A percentile compares a stretch with the other conserved stretches of the same genome.
phyloP scores from a whole-genome alignment of 2,888 invertebrate genomes.

The Empis stercorea region DNA sequence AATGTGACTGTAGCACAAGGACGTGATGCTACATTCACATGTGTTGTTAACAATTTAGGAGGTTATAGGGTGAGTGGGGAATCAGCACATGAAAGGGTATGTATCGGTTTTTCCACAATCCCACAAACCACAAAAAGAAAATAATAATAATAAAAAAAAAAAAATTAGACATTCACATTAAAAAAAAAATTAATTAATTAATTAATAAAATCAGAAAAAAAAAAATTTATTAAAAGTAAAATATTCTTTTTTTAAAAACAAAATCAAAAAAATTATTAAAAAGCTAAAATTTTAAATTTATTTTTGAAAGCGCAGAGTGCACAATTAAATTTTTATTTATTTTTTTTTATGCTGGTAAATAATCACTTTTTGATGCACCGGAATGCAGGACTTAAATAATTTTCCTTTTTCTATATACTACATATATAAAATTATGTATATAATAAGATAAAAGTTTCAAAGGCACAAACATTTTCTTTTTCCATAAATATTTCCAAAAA shows the following conservation, averaged over 20 bases:
- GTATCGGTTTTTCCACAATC: conserved; percentile 43
- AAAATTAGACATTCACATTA: neutral
- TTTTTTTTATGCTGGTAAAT: neutral
- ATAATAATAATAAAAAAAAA: conserved; percentile 7
- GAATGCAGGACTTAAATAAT: conserved; percentile 9
- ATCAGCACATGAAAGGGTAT: conserved; percentile 72
- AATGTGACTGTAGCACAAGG: conserved; percentile 67
- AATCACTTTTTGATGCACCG: conserved; percentile 11
- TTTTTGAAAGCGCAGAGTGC: neutral
- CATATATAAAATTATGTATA: no score
- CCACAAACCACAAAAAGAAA: conserved; percentile 1
- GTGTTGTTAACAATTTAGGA: conserved; percentile 63
- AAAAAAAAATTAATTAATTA: conserved; percentile 5
- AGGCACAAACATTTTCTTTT: no score
- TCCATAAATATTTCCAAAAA: no score
- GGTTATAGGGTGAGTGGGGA: conserved; percentile 85
- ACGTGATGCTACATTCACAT: conserved; percentile 64
- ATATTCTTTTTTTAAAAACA: conserved; percentile 6
- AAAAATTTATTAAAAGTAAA: conserved; percentile 7
- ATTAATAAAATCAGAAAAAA: conserved; percentile 1
- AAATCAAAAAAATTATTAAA: conserved; percentile 14
- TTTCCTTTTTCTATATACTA: neutral
- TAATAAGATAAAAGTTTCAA: no score
- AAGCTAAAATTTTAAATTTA: neutral
- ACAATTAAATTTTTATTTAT: neutral